These are phyloP conservation scores for Dolichomitus sp. DNA, from an alignment of 2,888 invertebrate genomes.

Conservation along the genomic window DNA sequence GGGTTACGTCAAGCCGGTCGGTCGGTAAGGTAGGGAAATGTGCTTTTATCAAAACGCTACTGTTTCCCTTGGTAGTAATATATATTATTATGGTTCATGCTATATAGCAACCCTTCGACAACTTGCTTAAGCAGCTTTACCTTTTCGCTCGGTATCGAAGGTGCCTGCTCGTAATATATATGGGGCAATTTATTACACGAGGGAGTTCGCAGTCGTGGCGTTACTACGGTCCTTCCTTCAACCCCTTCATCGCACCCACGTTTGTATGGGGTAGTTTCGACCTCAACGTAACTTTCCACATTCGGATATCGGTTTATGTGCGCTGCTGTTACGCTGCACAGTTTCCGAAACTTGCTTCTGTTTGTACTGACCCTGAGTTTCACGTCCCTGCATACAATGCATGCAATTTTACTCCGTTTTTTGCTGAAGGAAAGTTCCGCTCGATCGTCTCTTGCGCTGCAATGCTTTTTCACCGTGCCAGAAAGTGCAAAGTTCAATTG, in stretches of 20 bases:
- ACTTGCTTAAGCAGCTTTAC: slow-evolving; percentile 12
- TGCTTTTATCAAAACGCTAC: neutral
- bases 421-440: neutral
- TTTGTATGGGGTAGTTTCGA: slow-evolving; percentile 8
- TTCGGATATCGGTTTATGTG: slow-evolving; percentile 41
- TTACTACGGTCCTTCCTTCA: slow-evolving; percentile 7
- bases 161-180: slow-evolving; percentile 28
- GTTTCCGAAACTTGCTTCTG: slow-evolving; percentile 9
- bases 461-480: neutral
- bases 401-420: slow-evolving; percentile 14
- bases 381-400: slow-evolving; percentile 19
- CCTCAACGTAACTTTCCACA: slow-evolving; percentile 45
- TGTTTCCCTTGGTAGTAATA: neutral
- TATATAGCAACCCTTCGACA: slow-evolving; percentile 31
- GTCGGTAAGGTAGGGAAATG: neutral
- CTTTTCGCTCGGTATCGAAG: slow-evolving; percentile 15
- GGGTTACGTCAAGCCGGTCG: neutral
- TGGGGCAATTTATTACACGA: slow-evolving; percentile 58
- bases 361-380: slow-evolving; percentile 32
- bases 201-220: neutral
- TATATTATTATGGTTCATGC: slow-evolving; percentile 4
- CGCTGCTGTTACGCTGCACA: slow-evolving; percentile 4
- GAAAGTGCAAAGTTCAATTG: slow-evolving; percentile 1
- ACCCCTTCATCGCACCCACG: slow-evolving; percentile 24
- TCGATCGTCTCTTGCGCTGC: neutral